phyloP scores from a whole-genome alignment of 2,888 invertebrate species.

The Imbricaverruca yamaguchii region DNA sequence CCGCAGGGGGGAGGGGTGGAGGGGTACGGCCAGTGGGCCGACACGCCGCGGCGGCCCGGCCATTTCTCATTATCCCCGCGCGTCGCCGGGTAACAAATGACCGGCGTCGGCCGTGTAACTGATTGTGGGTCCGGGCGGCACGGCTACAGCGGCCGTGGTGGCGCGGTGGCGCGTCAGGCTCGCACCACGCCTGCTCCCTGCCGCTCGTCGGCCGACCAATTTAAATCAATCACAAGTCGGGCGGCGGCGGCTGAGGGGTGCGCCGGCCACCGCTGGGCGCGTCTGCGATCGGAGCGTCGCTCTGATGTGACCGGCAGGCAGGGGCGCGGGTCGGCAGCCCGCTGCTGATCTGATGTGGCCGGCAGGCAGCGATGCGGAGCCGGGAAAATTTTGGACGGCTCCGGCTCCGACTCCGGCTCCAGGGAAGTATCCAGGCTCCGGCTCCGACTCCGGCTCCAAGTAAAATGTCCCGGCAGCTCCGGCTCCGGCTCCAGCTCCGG shows the following conservation, averaged over 20 bases:
- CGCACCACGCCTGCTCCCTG: not conserved
- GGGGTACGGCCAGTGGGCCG: not conserved
- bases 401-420: too few relatives aligned
- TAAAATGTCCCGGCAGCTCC: too few relatives aligned
- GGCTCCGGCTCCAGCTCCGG: too few relatives aligned
- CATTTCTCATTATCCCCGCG: slow-evolving; percentile 1
- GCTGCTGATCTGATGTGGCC: too few relatives aligned
- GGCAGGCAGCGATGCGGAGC: not conserved
- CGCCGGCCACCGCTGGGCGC: not conserved
- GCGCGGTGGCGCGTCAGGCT: not conserved
- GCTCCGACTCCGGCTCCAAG: too few relatives aligned
- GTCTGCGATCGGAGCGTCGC: not conserved
- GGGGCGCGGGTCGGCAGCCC: too few relatives aligned
- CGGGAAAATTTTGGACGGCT: too few relatives aligned
- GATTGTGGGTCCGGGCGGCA: not conserved
- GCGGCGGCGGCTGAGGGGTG: not conserved
- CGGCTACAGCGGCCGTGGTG: not conserved
- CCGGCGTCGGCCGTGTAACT: not conserved
- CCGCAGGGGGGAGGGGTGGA: not conserved
- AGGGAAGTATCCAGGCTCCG: too few relatives aligned
- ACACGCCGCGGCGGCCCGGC: not conserved
- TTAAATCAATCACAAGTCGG: not conserved
- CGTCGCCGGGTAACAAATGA: not conserved
- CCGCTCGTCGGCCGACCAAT: not conserved
- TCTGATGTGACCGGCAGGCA: too few relatives aligned